Percentiles rank a stretch among this genome's conserved stretches.
Conservation (phyloP, 1,140 invertebrate genomes). For the Bradysia coprophila region DNA sequence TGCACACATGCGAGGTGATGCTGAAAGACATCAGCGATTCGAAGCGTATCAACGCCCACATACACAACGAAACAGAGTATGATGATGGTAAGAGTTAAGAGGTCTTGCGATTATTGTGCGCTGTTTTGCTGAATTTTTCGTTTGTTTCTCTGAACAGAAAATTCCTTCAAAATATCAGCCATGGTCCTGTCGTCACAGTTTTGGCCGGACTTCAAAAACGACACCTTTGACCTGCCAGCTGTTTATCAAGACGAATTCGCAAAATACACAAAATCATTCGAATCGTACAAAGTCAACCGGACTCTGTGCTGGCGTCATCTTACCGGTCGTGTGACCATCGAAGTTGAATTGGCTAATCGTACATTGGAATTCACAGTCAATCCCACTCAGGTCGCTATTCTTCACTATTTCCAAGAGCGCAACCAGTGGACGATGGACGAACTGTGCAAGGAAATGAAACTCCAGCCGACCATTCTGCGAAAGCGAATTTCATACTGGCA, state of each 20-base stretch:
- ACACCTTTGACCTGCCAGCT: slow-evolving; percentile 71
- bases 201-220: slow-evolving; percentile 94
- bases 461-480: slow-evolving; percentile 61
- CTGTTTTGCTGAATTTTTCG: neutral
- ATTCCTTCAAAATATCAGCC: slow-evolving; percentile 36
- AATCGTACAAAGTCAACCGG: slow-evolving; percentile 83
- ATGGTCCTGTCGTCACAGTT: slow-evolving; percentile 95
- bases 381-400: slow-evolving; percentile 84
- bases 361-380: slow-evolving; percentile 70
- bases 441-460: slow-evolving; percentile 62
- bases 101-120: neutral
- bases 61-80: slow-evolving; percentile 28
- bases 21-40: slow-evolving; percentile 87
- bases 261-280: slow-evolving; percentile 80
- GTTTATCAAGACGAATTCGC: slow-evolving; percentile 65
- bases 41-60: slow-evolving; percentile 71
- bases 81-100: neutral
- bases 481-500: slow-evolving; percentile 86
- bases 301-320: slow-evolving; percentile 89
- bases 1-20: slow-evolving; percentile 99
- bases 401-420: slow-evolving; percentile 87
- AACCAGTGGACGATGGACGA: slow-evolving; percentile 72
- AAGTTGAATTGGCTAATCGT: slow-evolving; percentile 74
- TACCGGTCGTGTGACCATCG: slow-evolving; percentile 77
- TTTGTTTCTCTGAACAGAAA: slow-evolving; percentile 8